These are phyloP conservation scores for Ephestia elutella DNA, from an alignment of 1,140 invertebrate species.

Conservation along the genomic window DNA sequence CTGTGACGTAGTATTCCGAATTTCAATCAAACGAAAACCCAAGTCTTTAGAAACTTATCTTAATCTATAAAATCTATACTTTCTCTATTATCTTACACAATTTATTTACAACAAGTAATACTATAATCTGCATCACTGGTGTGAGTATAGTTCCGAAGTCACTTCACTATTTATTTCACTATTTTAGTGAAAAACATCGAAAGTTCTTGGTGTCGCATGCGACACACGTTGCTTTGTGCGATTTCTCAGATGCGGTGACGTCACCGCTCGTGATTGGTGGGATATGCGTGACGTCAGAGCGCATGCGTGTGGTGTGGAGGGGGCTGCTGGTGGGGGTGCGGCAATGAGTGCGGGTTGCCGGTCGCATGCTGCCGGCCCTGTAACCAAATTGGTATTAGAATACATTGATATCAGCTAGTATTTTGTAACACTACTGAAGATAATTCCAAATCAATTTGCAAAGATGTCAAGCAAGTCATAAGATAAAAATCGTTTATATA, in stretches of 20 bases:
- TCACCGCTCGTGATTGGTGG: constrained; percentile 23
- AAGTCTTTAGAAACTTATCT: constrained; percentile 3
- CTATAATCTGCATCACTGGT: constrained; percentile 9
- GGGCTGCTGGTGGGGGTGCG: constrained; percentile 43
- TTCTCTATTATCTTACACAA: constrained; percentile 12
- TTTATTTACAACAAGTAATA: constrained; percentile 14
- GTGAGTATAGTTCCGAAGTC: neutral
- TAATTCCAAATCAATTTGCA: too few relatives aligned
- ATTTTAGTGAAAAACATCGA: too few relatives aligned
- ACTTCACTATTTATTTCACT: constrained; percentile 5
- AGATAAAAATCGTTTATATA: too few relatives aligned
- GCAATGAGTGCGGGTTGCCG: constrained; percentile 41
- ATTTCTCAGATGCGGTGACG: neutral
- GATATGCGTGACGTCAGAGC: constrained; percentile 39
- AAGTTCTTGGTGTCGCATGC: neutral
- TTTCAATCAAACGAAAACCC: neutral
- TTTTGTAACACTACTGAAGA: too few relatives aligned
- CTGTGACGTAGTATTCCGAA: neutral
- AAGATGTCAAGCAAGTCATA: too few relatives aligned
- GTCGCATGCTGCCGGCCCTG: constrained; percentile 57
- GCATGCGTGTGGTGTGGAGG: constrained; percentile 53
- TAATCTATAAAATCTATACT: constrained; percentile 3
- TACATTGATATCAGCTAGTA: too few relatives aligned
- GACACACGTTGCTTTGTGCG: too few relatives aligned
- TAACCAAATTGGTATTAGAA: neutral